A percentile compares a stretch with the other conserved stretches of the same genome.
Evolutionary conservation across 1,140 invertebrate species (phyloP).

Genomic region (Danaus plexippus): DNA sequence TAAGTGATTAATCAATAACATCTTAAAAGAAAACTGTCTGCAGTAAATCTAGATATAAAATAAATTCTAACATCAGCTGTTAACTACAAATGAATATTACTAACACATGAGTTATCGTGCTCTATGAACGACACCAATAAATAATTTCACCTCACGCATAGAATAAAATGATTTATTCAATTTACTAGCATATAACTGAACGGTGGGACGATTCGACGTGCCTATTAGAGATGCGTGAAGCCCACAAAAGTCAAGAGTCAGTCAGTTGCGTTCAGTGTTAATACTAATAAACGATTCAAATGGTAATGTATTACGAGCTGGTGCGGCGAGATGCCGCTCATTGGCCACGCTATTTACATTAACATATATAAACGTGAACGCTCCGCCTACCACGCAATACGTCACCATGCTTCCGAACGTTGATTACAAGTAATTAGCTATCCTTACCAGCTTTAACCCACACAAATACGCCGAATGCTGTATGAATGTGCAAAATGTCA

Average conservation of each 20-base stretch:
- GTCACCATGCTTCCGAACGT: conserved; percentile 53
- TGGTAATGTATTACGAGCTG: conserved; percentile 69
- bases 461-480: conserved; percentile 32
- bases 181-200: conserved; percentile 46
- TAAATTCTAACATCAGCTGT: no score
- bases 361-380: conserved; percentile 56
- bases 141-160: conserved; percentile 8
- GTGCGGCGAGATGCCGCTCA: conserved; percentile 53
- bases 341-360: conserved; percentile 63
- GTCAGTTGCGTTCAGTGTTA: conserved; percentile 29
- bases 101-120: no score
- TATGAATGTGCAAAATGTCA: conserved; percentile 20
- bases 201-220: conserved; percentile 37
- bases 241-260: conserved; percentile 44
- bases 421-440: conserved; percentile 63
- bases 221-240: conserved; percentile 49
- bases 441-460: conserved; percentile 38
- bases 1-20: no score
- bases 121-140: no score
- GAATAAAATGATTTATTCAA: conserved; percentile 44
- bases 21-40: no score
- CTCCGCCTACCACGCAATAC: conserved; percentile 50
- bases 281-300: conserved; percentile 65
- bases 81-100: no score
- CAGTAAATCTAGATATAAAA: no score